Evolutionary conservation across 2,113 vertebrate species (phyloP).

Genomic region (Abramis brama): DNA sequence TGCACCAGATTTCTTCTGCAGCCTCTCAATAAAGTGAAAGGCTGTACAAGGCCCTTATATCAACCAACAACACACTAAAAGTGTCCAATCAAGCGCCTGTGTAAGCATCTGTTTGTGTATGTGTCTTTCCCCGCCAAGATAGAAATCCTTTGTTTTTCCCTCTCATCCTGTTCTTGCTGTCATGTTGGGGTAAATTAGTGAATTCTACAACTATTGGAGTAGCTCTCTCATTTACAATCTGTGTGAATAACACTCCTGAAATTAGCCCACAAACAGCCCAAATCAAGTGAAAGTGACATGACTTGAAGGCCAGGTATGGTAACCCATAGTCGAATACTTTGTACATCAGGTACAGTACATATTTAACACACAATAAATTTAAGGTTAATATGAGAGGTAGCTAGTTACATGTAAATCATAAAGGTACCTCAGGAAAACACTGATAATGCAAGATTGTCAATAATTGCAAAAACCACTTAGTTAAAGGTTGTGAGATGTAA

Average conservation of each 20-base stretch:
- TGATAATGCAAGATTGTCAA: background rate
- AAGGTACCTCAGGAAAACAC: too few relatives aligned
- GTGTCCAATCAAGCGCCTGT: background rate
- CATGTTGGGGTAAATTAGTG: constrained; percentile 23
- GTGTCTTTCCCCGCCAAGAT: constrained; percentile 16
- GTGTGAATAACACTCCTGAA: constrained; percentile 39
- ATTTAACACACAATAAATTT: background rate
- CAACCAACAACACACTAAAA: background rate
- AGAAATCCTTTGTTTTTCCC: constrained; percentile 11
- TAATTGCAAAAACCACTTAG: background rate
- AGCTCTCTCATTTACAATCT: constrained; percentile 34
- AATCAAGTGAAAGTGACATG: background rate
- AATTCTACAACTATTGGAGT: constrained; percentile 26
- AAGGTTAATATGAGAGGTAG: background rate
- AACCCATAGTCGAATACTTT: too few relatives aligned
- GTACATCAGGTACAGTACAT: too few relatives aligned
- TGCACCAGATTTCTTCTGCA: background rate
- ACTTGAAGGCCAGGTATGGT: too few relatives aligned
- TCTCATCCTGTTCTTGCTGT: background rate
- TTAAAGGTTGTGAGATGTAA: background rate
- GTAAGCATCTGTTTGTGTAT: constrained; percentile 8
- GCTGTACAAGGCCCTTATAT: background rate
- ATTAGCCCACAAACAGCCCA: constrained; percentile 49
- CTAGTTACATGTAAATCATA: background rate
- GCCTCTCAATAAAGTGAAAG: constrained; percentile 8